Conservation (phyloP, 1,140 invertebrate species). For the Calycopis cecrops region DNA sequence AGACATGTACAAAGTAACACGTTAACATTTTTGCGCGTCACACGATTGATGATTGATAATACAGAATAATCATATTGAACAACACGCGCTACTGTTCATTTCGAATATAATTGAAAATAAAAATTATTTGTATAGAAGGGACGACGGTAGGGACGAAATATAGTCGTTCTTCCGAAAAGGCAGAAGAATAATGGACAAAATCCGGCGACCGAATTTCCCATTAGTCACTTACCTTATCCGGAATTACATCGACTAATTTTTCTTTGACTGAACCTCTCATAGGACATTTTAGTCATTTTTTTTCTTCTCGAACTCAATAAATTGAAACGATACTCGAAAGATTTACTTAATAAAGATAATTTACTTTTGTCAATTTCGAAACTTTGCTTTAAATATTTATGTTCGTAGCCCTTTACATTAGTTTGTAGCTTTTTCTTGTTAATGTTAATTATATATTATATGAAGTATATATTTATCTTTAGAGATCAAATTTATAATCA, state of each 20-base stretch:
- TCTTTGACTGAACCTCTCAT: conserved; percentile 10
- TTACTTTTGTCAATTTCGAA: neutral
- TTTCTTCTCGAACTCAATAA: conserved; percentile 4
- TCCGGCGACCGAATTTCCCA: conserved; percentile 4
- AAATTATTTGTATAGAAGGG: neutral
- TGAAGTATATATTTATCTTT: too few relatives aligned
- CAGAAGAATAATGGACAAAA: conserved; percentile 6
- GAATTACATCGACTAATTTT: conserved; percentile 4
- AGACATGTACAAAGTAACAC: too few relatives aligned
- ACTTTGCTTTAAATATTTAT: too few relatives aligned
- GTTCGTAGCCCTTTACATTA: too few relatives aligned
- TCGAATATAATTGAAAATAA: too few relatives aligned
- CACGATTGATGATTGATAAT: too few relatives aligned
- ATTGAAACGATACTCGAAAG: conserved; percentile 3
- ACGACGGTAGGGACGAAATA: neutral
- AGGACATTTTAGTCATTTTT: conserved; percentile 8
- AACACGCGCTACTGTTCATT: too few relatives aligned
- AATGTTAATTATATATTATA: too few relatives aligned
- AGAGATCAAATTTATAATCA: too few relatives aligned
- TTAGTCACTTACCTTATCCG: conserved; percentile 8
- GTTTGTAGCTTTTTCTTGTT: too few relatives aligned
- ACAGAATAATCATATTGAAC: too few relatives aligned
- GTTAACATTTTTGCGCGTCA: too few relatives aligned
- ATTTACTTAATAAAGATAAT: conserved; percentile 4
- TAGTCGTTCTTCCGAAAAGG: conserved; percentile 5